Evolutionary conservation across 2,113 vertebrate species (phyloP), one percentile per base, ranked within the genome.

Genomic region (Apeltes quadracus): DNA sequence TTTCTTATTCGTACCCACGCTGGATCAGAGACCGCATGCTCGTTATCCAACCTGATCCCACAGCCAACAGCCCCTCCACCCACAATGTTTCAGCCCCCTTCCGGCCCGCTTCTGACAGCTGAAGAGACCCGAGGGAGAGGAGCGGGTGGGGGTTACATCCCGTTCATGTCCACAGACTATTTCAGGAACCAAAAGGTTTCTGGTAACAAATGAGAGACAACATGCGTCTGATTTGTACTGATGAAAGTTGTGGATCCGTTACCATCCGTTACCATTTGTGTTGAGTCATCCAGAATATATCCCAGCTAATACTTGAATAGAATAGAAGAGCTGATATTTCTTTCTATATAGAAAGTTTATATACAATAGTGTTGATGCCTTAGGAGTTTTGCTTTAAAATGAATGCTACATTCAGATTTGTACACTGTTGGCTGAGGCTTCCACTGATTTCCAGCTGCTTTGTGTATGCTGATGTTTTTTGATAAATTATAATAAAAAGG

Each of bases 131-230:
- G 62, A 55, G 74, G 72, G 69, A n/a, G 67, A 15, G 34, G 48
- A 48, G 29, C 16, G 48, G 55, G 61, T 57, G 84, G 82, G 71
- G 83, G 75, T 84, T 89, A 79, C 83, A 16, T n/a, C 70, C 63
- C 75, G 59, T 72, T 84, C 69, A 68, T 69, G 61, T 83, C 61
- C 69, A 62, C 44, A 69, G 76, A 84, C 87, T 92, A 91, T 92
- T 93, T 91, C 78, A 82, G 84, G 86, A 91, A 75, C 81, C 84
- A 83, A 69, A 69, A 50, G 80, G 84, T 84, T 79, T 84, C 84
- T 81, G 76, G 80, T 79, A 90, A 90, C 86, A 88, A 88, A 88
- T 78, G 82, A 79, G 64, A 80, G 25, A 63, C 82, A 78, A 58
- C 67, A 6, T 34, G 51, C 3, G 1, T 55, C 50, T 55, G 27